These are phyloP conservation scores for Neogale vison DNA, from an alignment of 2,113 vertebrate genomes.

Conservation along the genomic window DNA sequence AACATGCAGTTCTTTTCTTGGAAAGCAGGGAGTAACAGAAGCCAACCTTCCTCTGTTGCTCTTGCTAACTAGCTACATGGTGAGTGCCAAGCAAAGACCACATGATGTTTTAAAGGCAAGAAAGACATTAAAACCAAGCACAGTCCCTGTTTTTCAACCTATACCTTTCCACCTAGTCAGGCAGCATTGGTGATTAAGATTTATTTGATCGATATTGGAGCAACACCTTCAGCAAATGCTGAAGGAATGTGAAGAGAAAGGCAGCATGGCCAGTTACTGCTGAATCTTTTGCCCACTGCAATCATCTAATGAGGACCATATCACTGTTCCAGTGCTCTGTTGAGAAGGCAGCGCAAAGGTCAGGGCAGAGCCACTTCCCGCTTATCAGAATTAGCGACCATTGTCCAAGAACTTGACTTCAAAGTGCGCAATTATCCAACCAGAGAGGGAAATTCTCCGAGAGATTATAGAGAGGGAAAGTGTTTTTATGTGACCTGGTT, in stretches of 20 bases:
- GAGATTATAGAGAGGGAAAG: neutral
- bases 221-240: neutral
- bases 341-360: neutral
- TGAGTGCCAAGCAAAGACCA: neutral
- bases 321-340: neutral
- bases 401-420: slow-evolving; percentile 48
- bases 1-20: neutral
- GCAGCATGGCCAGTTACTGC: neutral
- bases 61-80: neutral
- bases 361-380: slow-evolving; percentile 22
- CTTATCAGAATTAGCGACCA: slow-evolving; percentile 57
- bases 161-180: neutral
- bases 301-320: neutral
- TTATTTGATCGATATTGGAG: slow-evolving; percentile 4
- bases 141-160: neutral
- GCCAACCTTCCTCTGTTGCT: neutral
- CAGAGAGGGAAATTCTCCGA: slow-evolving; percentile 39
- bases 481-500: slow-evolving; percentile 31
- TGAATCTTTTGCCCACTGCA: neutral
- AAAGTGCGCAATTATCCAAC: slow-evolving; percentile 55
- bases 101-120: neutral
- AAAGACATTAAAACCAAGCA: neutral
- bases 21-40: slow-evolving; percentile 12
- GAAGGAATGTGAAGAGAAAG: slow-evolving; percentile 46
- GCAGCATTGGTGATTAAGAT: neutral